Evolutionary conservation across 2,888 invertebrate genomes (phyloP), one percentile per base, ranked within the genome.

Genomic region (Morinoia aosen): DNA sequence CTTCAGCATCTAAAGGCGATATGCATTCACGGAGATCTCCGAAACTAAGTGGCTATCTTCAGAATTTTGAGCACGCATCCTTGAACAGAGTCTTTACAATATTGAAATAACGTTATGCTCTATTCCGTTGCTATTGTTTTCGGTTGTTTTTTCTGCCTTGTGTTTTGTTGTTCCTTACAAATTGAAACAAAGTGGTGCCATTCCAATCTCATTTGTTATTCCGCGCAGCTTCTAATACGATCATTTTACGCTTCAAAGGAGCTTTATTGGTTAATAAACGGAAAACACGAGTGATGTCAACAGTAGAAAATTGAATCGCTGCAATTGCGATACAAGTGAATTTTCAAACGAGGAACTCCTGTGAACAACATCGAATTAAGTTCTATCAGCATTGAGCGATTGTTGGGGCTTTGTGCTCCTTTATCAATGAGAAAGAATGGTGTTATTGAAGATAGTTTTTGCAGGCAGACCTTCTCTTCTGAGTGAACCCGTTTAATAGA

Each of bases 221-320:
- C 90, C 48, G 33, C 16, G 90, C 90, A 90, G 90, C 90, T 90
- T 33, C 90, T 48, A 90, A 90, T 90, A 40, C 90, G 90, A 48
- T 40, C 90, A 90, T 90, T 90, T 90, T 48, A 90, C 90, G 90
- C 90, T 90, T 90, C 90, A 90, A 90, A 90, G 90, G 90, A 90
- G 39, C 48, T 90, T 90, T 90, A 90, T 90, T 90, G 90, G 90
- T 90, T 90, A 90, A 90, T 90, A 90, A 90, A 90, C 10, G 40
- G 90, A 90, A 90, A 90, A 90, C 90, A 90, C 40, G 90, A 90
- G 90, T 48, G 48, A 90, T 90, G 90, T 90, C 48, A 39, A 90
- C 48, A 90, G 40, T 90, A 14, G 40, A 48, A 90, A 90, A 90
- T 90, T 90, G 90, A 48, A 90, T 90, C 90, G 40, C 40, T 90